A percentile compares a stretch with the other conserved stretches of the same genome.
These are phyloP conservation scores for Helicoverpa assulta DNA, from an alignment of 2,888 invertebrate genomes.

Conservation along the genomic window DNA sequence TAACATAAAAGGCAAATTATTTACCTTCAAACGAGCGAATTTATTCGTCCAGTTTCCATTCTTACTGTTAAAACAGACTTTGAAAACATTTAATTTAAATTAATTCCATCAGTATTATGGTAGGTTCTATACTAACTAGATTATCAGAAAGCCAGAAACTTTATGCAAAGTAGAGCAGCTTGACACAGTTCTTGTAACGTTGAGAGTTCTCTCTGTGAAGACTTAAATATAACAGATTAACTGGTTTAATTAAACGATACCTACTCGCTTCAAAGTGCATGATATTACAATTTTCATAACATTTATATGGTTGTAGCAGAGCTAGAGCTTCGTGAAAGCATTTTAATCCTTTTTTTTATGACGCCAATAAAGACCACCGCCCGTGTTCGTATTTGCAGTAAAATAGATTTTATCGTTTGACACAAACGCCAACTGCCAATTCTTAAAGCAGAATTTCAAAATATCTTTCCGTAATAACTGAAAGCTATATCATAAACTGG, in stretches of 20 bases:
- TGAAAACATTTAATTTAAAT: conserved; percentile 35
- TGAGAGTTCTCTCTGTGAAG: conserved; percentile 29
- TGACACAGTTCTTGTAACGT: conserved; percentile 35
- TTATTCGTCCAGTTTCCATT: conserved; percentile 19
- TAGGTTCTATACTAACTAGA: conserved; percentile 32
- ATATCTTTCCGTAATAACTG: conserved; percentile 14
- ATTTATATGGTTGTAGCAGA: conserved; percentile 13
- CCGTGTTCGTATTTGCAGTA: conserved; percentile 50
- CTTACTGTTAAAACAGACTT: conserved; percentile 6
- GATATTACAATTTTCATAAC: conserved; percentile 39
- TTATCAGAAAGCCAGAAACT: conserved; percentile 43
- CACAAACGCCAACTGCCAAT: conserved; percentile 31
- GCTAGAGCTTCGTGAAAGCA: conserved; percentile 30
- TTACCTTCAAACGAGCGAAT: conserved; percentile 13
- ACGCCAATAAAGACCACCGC: conserved; percentile 17
- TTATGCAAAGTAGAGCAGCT: conserved; percentile 40
- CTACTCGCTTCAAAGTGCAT: conserved; percentile 13
- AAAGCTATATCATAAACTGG: conserved; percentile 8
- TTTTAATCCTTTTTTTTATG: conserved; percentile 48
- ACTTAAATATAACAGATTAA: conserved; percentile 35
- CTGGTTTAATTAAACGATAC: conserved; percentile 42
- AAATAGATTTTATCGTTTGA: conserved; percentile 52
- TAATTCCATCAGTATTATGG: conserved; percentile 27
- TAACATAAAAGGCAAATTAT: neutral
- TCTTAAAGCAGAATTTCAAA: conserved; percentile 22